Evolutionary conservation across 2,888 invertebrate species (phyloP), one percentile per base, ranked within the genome.

Genomic region (Crossocerus cetratus): DNA sequence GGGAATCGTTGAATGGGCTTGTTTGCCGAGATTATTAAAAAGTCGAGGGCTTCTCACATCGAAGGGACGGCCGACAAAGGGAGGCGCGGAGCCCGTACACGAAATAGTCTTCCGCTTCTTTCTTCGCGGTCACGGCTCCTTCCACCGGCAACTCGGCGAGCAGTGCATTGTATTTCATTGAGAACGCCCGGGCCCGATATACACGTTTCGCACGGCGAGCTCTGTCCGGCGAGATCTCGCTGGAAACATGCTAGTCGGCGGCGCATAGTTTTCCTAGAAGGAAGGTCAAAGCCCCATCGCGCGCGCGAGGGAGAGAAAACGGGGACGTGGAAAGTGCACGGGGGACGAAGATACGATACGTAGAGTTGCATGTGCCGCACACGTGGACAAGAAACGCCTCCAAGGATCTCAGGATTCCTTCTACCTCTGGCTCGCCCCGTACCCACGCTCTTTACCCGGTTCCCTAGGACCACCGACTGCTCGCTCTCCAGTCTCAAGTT

Each of bases 31-130:
- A 32, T 32, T 32, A 32, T 32, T 32, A 32, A 32, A 32, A 32
- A 32, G 32, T 32, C 32, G 32, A 32, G 32, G 32, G 32, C 32
- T 32, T 32, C 32, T 32, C 8, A 32, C 32, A 32, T 32, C 11
- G 32, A 32, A 32, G 32, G 32, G 32, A 32, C 5, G 32, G 32
- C 32, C 32, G 32, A 32, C 32, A 32, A 32, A 32, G 32, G 8
- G 11, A 32, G 32, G 49, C 3, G 3, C n/a, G 16, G 14, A 2
- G 45, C 49, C 49, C 5, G n/a, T 49, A 49, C 16, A 49, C 32
- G 32, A 49, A 49, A 49, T 49, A 49, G 49, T 49, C 49, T 49
- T 49, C 49, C 49, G 49, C 49, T 49, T 49, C 49, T 49, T 49
- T 49, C 49, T 32, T 32, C 8, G 8, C 32, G 32, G 32, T n/a